phyloP scores from a whole-genome alignment of 2,797 vertebrate genomes.

The Sebastes melanostomus region DNA sequence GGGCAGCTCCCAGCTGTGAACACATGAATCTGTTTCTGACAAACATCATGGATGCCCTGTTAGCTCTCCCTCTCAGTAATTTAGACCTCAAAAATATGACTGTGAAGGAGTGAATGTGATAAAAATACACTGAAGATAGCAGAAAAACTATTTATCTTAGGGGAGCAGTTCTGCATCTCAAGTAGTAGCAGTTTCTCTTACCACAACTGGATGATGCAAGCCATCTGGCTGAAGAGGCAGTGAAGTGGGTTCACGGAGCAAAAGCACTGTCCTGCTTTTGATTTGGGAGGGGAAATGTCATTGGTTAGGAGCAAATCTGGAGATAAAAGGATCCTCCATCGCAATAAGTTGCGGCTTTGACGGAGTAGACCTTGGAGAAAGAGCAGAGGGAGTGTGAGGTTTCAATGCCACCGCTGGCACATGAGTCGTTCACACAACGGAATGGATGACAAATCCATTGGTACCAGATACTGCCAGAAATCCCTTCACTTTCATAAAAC shows the following conservation, averaged over 20 bases:
- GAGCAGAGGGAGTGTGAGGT: slow-evolving; percentile 50
- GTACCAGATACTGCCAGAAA: slow-evolving; percentile 23
- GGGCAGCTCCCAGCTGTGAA: slow-evolving; percentile 1
- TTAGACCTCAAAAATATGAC: neutral
- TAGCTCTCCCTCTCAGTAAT: neutral
- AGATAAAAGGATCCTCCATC: slow-evolving; percentile 51
- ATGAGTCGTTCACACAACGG: slow-evolving; percentile 21
- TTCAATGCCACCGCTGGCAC: slow-evolving; percentile 29
- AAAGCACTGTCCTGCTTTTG: slow-evolving; percentile 45
- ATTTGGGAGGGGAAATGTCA: slow-evolving; percentile 41
- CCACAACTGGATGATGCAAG: slow-evolving; percentile 57
- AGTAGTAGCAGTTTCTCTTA: slow-evolving; percentile 44
- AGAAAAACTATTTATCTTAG: neutral
- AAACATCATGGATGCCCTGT: neutral
- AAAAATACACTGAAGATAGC: neutral
- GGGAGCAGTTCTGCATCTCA: slow-evolving; percentile 23
- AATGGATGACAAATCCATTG: slow-evolving; percentile 54
- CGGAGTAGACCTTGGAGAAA: slow-evolving; percentile 38
- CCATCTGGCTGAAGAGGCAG: slow-evolving; percentile 27
- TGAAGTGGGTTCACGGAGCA: slow-evolving; percentile 12
- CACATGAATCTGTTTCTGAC: neutral
- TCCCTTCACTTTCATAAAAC: slow-evolving; percentile 18
- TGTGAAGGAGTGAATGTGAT: neutral
- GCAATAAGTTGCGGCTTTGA: slow-evolving; percentile 34
- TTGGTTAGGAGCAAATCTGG: slow-evolving; percentile 32